Percentiles rank a stretch among this genome's conserved stretches.
Evolutionary conservation across 2,113 vertebrate genomes (phyloP).

Genomic region (Tenrec ecaudatus): DNA sequence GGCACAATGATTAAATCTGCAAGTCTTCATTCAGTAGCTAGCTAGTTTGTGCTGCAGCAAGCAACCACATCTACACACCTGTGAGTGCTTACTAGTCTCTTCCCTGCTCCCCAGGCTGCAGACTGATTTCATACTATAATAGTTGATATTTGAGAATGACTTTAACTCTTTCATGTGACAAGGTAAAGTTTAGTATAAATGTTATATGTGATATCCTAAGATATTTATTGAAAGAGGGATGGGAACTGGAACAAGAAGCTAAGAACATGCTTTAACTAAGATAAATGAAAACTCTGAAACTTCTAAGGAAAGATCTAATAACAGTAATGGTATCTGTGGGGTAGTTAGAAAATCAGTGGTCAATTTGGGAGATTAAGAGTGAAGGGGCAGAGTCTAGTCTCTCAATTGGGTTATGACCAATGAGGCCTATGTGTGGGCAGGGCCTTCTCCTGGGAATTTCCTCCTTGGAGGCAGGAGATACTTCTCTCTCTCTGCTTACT

Average conservation of each 20-base stretch:
- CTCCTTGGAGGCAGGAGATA: no score
- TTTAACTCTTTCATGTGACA: neutral
- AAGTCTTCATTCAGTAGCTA: neutral
- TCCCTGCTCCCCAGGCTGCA: neutral
- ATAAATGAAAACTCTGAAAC: neutral
- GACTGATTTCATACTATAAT: conserved; percentile 21
- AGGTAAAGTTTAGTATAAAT: neutral
- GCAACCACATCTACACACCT: neutral
- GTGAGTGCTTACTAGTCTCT: neutral
- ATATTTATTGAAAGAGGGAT: neutral
- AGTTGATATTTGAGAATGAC: neutral
- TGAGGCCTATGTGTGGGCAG: no score
- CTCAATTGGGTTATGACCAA: no score
- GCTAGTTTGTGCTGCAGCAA: neutral
- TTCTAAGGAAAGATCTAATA: neutral
- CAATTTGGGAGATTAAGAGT: no score
- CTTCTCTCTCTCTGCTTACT: no score
- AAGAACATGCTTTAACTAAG: neutral
- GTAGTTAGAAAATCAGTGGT: no score
- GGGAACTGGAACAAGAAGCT: neutral
- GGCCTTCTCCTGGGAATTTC: no score
- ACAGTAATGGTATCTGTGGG: neutral
- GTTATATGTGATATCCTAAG: neutral
- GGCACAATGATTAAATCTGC: neutral
- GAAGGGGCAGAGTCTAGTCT: no score